phyloP scores from a whole-genome alignment of 2,113 vertebrate species.

The Taxidea taxus region DNA sequence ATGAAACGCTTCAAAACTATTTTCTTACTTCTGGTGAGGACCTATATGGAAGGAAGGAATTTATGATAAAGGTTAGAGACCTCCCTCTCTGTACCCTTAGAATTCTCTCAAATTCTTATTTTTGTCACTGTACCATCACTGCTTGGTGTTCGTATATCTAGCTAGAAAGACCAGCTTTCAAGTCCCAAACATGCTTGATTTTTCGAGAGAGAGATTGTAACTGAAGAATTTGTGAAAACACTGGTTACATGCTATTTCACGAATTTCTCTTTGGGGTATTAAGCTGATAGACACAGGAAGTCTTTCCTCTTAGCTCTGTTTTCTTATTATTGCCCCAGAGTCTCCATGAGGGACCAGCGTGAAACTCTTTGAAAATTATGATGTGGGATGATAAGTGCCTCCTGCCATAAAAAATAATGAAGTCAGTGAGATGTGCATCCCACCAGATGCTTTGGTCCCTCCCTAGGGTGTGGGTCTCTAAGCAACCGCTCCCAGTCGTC shows the following conservation, averaged over 20 bases:
- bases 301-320: slow-evolving; percentile 25
- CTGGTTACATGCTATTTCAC: not conserved
- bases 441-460: slow-evolving; percentile 13
- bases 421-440: slow-evolving; percentile 40
- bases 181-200: not conserved
- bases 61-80: not conserved
- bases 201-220: not conserved
- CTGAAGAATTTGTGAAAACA: not conserved
- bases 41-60: not conserved
- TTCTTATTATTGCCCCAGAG: slow-evolving; percentile 24
- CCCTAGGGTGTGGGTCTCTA: slow-evolving; percentile 43
- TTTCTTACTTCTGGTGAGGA: not conserved
- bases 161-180: not conserved
- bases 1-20: not conserved
- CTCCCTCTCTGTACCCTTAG: not conserved
- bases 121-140: not conserved
- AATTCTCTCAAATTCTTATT: not conserved
- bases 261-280: not conserved
- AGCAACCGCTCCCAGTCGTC: slow-evolving; percentile 44
- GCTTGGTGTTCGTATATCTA: not conserved
- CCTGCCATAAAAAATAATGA: slow-evolving; percentile 60
- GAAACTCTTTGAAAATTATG: slow-evolving; percentile 45
- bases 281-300: not conserved
- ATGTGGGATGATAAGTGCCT: slow-evolving; percentile 33
- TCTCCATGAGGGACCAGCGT: not conserved